These are phyloP conservation scores for Steromphala cineraria DNA, from an alignment of 2,888 invertebrate species.

Conservation along the genomic window DNA sequence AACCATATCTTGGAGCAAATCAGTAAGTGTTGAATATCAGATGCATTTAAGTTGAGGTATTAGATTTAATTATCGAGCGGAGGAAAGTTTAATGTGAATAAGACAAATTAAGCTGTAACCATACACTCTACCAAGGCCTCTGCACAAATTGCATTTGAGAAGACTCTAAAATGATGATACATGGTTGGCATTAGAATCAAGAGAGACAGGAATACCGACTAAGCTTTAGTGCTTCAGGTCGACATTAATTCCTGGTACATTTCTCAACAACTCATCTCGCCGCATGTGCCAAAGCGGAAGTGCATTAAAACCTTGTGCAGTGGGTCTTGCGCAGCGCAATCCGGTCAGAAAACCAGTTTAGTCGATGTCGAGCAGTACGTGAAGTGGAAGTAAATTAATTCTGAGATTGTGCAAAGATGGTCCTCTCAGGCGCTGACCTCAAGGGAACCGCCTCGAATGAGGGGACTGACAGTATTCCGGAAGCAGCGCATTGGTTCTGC, in stretches of 20 bases:
- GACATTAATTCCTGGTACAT: neutral
- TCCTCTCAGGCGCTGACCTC: neutral
- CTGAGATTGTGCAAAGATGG: slow-evolving; percentile 5
- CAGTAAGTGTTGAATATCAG: too few relatives aligned
- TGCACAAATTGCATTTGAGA: too few relatives aligned
- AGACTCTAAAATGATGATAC: too few relatives aligned
- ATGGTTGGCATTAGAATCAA: too few relatives aligned
- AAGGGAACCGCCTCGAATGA: neutral
- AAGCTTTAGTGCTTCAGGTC: neutral
- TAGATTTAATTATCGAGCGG: too few relatives aligned
- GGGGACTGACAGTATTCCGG: neutral
- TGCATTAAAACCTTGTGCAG: neutral
- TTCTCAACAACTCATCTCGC: neutral
- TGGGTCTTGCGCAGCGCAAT: neutral
- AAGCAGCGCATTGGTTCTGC: neutral
- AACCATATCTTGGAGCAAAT: too few relatives aligned
- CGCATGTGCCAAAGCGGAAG: neutral
- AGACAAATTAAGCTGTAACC: too few relatives aligned
- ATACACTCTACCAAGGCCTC: too few relatives aligned
- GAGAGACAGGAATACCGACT: neutral
- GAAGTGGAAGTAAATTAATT: neutral
- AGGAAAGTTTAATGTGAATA: too few relatives aligned
- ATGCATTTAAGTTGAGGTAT: too few relatives aligned
- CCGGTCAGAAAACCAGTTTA: slow-evolving; percentile 4
- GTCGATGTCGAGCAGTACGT: neutral